Evolutionary conservation across 2,797 vertebrate species (phyloP).

Genomic region (Falco berigora): DNA sequence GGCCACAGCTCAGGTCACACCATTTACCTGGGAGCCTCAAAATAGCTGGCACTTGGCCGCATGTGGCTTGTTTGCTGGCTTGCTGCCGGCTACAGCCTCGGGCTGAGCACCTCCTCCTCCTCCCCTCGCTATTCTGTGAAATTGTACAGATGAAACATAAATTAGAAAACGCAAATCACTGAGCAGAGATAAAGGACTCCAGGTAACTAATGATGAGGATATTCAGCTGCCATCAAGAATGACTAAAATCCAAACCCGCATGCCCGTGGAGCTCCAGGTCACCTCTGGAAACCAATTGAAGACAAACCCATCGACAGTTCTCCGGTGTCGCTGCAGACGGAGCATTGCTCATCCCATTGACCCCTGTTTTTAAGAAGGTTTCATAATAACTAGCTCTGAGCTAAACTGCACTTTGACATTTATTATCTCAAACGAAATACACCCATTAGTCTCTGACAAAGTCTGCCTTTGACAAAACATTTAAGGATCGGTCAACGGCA

Average conservation of each 20-base stretch:
- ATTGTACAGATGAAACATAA: background rate
- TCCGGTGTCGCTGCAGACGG: background rate
- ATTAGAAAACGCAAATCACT: background rate
- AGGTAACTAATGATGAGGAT: background rate
- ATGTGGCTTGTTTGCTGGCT: background rate
- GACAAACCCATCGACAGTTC: background rate
- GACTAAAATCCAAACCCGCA: background rate
- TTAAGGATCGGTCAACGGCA: background rate
- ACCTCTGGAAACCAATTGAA: background rate
- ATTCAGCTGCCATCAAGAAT: background rate
- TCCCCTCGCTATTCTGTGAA: rapidly evolving
- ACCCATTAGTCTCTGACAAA: background rate
- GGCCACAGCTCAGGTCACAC: background rate
- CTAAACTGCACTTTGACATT: background rate
- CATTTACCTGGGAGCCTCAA: background rate
- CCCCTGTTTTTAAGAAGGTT: background rate
- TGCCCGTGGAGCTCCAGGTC: background rate
- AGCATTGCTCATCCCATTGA: background rate
- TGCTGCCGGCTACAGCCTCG: background rate
- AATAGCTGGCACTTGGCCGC: background rate
- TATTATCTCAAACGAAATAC: background rate
- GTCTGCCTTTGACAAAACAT: background rate
- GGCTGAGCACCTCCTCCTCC: background rate
- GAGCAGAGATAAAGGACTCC: background rate
- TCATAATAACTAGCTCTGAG: background rate